Conservation (phyloP, 2,888 invertebrate genomes). For the Andrena hattorfiana region DNA sequence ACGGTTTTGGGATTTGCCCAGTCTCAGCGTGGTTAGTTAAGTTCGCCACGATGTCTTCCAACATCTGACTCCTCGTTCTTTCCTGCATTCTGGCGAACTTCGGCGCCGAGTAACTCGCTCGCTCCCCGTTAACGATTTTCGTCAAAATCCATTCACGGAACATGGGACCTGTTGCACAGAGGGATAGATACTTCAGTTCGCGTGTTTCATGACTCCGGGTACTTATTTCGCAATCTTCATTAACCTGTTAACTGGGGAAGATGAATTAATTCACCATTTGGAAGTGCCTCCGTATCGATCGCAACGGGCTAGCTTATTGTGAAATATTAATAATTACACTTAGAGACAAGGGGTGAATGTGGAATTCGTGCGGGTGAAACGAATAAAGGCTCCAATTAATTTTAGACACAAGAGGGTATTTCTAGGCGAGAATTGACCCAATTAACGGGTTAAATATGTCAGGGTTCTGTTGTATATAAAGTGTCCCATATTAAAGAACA, state of each 20-base stretch:
- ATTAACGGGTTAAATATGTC: no score
- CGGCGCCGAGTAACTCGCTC: constrained; percentile 97
- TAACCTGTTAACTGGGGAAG: neutral
- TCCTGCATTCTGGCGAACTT: constrained; percentile 98
- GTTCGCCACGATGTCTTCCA: constrained; percentile 97
- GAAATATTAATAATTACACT: no score
- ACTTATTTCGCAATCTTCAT: neutral
- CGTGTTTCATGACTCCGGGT: neutral
- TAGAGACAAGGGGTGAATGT: no score
- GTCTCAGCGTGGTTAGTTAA: constrained; percentile 97
- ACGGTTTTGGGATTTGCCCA: constrained; percentile 97
- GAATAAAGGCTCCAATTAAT: no score
- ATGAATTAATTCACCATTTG: neutral
- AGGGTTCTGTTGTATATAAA: no score
- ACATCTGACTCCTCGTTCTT: constrained; percentile 96
- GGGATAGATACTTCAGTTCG: neutral
- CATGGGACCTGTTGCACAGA: constrained; percentile 89
- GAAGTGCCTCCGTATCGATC: no score
- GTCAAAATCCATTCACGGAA: constrained; percentile 97
- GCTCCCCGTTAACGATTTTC: constrained; percentile 96
- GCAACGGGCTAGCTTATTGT: constrained; percentile 11
- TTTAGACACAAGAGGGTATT: no score
- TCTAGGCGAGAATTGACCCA: no score
- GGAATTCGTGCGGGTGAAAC: no score
- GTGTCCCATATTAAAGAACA: no score